Evolutionary conservation across 2,888 invertebrate species (phyloP).

Genomic region (Leistus spinibarbis): DNA sequence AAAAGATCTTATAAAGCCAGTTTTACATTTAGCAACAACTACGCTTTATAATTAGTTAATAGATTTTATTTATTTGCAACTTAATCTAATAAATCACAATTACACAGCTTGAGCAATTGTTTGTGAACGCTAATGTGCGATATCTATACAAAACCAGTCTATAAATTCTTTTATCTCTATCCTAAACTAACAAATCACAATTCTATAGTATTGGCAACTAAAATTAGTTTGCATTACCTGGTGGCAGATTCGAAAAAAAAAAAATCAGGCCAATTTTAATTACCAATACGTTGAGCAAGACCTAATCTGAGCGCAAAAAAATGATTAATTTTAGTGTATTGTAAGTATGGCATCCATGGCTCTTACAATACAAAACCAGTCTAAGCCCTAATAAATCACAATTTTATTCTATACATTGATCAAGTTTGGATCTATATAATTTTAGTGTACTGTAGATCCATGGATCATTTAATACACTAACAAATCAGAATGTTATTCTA

Average conservation of each 20-base stretch:
- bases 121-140: not conserved
- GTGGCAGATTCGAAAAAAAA: not conserved
- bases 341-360: not conserved
- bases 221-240: not conserved
- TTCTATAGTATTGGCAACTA: not conserved
- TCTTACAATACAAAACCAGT: too few relatives aligned
- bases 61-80: not conserved
- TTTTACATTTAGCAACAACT: too few relatives aligned
- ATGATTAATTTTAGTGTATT: not conserved
- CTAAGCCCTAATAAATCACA: not conserved
- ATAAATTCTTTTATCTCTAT: too few relatives aligned
- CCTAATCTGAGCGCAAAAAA: slow-evolving; percentile 61
- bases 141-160: too few relatives aligned
- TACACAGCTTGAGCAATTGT: not conserved
- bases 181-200: not conserved
- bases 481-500: not conserved
- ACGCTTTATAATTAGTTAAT: too few relatives aligned
- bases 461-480: too few relatives aligned
- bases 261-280: not conserved
- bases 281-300: slow-evolving; percentile 66
- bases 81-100: too few relatives aligned
- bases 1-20: too few relatives aligned
- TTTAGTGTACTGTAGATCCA: too few relatives aligned
- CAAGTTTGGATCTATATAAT: slow-evolving; percentile 69
- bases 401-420: slow-evolving; percentile 62